Conservation (phyloP, 2,797 vertebrate species). For the Pseudopleuronectes americanus region DNA sequence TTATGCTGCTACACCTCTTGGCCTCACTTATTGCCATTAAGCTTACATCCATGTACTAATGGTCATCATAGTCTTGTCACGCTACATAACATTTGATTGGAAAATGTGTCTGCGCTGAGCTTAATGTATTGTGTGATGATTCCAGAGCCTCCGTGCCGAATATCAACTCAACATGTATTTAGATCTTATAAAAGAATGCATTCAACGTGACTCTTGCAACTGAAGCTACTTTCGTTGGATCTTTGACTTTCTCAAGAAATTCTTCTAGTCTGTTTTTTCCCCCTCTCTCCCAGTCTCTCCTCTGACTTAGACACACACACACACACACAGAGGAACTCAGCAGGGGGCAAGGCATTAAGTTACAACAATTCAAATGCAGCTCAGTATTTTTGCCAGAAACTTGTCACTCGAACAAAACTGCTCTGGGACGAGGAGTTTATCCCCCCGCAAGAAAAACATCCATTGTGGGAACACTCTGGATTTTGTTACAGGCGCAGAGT, state of each 20-base stretch:
- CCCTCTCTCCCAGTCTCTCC: background rate
- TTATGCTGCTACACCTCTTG: constrained; percentile 8
- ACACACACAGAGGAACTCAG: constrained; percentile 8
- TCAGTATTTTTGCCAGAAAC: constrained; percentile 44
- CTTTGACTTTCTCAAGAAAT: constrained; percentile 43
- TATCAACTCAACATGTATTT: constrained; percentile 33
- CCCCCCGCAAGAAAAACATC: background rate
- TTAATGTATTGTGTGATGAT: constrained; percentile 46
- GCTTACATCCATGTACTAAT: constrained; percentile 35
- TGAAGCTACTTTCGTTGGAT: constrained; percentile 8
- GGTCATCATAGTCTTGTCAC: constrained; percentile 42
- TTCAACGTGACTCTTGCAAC: constrained; percentile 12
- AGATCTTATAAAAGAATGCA: constrained; percentile 22
- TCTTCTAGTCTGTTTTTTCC: background rate
- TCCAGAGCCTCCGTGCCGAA: constrained; percentile 25
- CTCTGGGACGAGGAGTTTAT: too few relatives aligned
- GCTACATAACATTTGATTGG: constrained; percentile 45
- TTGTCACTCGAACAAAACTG: constrained; percentile 45
- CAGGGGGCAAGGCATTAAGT: constrained; percentile 39
- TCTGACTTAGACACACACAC: constrained; percentile 6
- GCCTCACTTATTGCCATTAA: constrained; percentile 25
- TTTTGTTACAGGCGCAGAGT: constrained; percentile 10
- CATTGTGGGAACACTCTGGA: constrained; percentile 13
- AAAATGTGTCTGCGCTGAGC: constrained; percentile 13
- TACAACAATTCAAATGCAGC: constrained; percentile 50